phyloP scores from a whole-genome alignment of 2,888 invertebrate genomes.

The Keiferia lycopersicella region DNA sequence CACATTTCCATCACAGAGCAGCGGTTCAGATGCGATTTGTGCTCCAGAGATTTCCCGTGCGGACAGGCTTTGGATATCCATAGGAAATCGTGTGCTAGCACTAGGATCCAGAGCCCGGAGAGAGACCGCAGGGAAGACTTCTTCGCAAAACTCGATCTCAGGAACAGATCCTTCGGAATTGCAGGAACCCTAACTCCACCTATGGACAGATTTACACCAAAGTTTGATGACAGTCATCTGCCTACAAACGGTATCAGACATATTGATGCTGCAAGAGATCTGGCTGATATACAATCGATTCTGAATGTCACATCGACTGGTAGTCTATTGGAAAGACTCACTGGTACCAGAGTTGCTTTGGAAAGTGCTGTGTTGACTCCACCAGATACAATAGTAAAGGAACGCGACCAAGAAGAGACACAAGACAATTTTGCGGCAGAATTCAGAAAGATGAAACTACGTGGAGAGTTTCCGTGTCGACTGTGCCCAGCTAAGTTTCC shows the following conservation, averaged over 20 bases:
- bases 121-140: conserved; percentile 88
- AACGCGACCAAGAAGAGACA: conserved; percentile 83
- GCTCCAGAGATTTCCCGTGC: conserved; percentile 87
- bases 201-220: conserved; percentile 68
- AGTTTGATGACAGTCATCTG: conserved; percentile 66
- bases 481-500: conserved; percentile 94
- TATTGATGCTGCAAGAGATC: conserved; percentile 85
- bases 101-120: conserved; percentile 74
- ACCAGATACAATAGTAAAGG: conserved; percentile 66
- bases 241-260: conserved; percentile 67
- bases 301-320: conserved; percentile 88
- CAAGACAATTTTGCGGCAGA: conserved; percentile 93
- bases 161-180: conserved; percentile 83
- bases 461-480: conserved; percentile 94
- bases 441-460: conserved; percentile 93
- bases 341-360: conserved; percentile 66
- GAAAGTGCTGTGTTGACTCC: conserved; percentile 72
- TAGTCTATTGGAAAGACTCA: conserved; percentile 84
- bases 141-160: conserved; percentile 89
- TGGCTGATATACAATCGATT: conserved; percentile 93
- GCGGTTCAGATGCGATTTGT: conserved; percentile 86
- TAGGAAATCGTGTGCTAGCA: conserved; percentile 69
- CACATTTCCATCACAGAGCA: conserved; percentile 82
- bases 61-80: conserved; percentile 85
- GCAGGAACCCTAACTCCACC: conserved; percentile 72